Evolutionary conservation across 2,888 invertebrate genomes (phyloP), one percentile per base, ranked within the genome.

Genomic region (Stratiomys singularior): DNA sequence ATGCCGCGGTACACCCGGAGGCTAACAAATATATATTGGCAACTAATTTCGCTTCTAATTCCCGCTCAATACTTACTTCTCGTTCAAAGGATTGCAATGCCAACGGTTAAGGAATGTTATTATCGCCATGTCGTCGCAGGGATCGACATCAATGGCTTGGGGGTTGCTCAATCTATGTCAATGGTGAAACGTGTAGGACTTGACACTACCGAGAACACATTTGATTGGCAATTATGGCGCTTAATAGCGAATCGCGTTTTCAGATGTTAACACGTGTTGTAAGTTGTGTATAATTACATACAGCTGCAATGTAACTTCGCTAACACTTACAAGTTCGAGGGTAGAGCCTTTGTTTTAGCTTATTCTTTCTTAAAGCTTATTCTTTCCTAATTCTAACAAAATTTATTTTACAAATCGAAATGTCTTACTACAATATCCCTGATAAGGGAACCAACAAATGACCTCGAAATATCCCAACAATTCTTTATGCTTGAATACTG

Each of bases 41-140:
- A 79, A 72, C 79, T 78, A 78, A 78, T 78, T 78, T 77, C 72
- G 67, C 72, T 71, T 72, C 78, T 67, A 74, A 78, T 71, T 66
- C 58, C 46, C 66, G 71, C 63, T 76, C 76, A 79, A 72, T 76
- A 76, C 79, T 79, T 76, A 76, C 79, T 79, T 76, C 76, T 77
- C 76, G 28, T 27, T 30, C 0, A 69, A 47, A 69, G 69, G 69
- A 69, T 27, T 60, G 23, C 15, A 27, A 0, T 18, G 69, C 15
- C 15, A 69, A 47, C 69, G 69, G 11, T 69, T 47, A 69, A 69
- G 69, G 69, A 69, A 69, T 46, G 69, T 23, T 47, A 69, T 46
- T 69, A 69, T 44, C 69, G 69, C 47, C 46, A 47, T 46, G 69
- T 15, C 30, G 28, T 64, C 27, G 69, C 46, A 69, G 69, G 46